Percentiles rank a stretch among this genome's conserved stretches.
Evolutionary conservation across 2,797 vertebrate species (phyloP).

Genomic region (Vireo griseus): DNA sequence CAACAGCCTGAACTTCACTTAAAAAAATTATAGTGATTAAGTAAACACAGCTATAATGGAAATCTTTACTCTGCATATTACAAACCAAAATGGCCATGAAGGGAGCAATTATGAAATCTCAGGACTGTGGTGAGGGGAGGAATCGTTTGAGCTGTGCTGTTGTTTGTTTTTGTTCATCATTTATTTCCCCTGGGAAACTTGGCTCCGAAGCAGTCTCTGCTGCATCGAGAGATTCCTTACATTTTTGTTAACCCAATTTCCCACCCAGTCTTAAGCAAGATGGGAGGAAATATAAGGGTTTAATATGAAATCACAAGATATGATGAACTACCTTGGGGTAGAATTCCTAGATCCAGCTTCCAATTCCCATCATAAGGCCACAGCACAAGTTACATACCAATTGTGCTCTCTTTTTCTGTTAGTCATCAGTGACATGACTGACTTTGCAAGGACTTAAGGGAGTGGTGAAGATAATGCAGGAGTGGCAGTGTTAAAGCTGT

Average conservation of each 20-base stretch:
- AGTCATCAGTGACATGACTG: not conserved
- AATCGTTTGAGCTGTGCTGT: constrained; percentile 47
- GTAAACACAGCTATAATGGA: constrained; percentile 67
- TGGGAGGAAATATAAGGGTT: not conserved
- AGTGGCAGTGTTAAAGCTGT: not conserved
- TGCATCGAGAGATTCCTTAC: constrained; percentile 33
- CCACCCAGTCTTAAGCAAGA: not conserved
- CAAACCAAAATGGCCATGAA: constrained; percentile 65
- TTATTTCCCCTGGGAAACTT: constrained; percentile 58
- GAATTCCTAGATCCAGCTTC: not conserved
- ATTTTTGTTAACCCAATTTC: constrained; percentile 47
- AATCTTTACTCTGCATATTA: constrained; percentile 68
- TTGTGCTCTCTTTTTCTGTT: not conserved
- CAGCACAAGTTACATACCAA: not conserved
- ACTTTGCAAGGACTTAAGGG: not conserved
- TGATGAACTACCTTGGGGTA: not conserved
- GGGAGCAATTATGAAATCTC: constrained; percentile 67
- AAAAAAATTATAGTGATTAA: constrained; percentile 62
- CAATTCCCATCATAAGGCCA: not conserved
- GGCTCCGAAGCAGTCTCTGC: constrained; percentile 31
- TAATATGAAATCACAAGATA: not conserved
- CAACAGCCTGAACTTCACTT: constrained; percentile 47
- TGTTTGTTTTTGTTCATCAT: constrained; percentile 66
- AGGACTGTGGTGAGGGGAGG: constrained; percentile 60
- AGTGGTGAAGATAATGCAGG: not conserved